These are phyloP conservation scores for Oncorhynchus masou DNA, from an alignment of 2,113 vertebrate genomes.

Conservation along the genomic window DNA sequence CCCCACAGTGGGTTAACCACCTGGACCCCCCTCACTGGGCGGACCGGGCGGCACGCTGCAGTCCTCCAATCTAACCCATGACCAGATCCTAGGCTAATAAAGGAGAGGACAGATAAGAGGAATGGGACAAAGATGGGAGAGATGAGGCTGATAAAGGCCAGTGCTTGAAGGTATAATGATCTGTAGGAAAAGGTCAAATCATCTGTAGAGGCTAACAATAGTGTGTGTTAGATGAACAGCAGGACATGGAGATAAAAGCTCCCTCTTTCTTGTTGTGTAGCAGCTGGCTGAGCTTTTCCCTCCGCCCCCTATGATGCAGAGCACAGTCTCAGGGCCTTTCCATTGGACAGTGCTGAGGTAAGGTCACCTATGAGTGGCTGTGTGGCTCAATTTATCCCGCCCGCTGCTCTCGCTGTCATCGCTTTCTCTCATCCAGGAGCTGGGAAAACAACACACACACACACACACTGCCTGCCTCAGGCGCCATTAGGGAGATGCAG, in stretches of 20 bases:
- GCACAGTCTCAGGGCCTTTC: not conserved
- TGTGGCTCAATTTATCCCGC: conserved; percentile 6
- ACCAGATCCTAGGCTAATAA: not conserved
- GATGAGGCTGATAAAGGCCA: too few relatives aligned
- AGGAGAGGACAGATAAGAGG: too few relatives aligned
- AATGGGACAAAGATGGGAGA: too few relatives aligned
- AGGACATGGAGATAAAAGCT: not conserved
- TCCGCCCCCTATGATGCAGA: not conserved
- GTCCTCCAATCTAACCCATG: not conserved
- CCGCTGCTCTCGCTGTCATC: not conserved
- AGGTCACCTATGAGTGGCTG: conserved; percentile 15
- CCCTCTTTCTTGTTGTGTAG: not conserved
- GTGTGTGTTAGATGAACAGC: not conserved
- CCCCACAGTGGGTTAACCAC: not conserved
- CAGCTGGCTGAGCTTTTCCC: not conserved
- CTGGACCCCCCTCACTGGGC: not conserved
- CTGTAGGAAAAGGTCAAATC: not conserved
- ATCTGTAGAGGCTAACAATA: not conserved
- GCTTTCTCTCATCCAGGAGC: not conserved
- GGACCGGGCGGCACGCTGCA: not conserved
- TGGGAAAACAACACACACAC: conserved; percentile 5
- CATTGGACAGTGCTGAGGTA: conserved; percentile 1
- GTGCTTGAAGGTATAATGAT: too few relatives aligned
- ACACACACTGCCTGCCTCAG: conserved; percentile 10
- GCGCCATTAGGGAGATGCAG: conserved; percentile 33